Percentiles rank a stretch among this genome's conserved stretches.
Conservation (phyloP, 2,888 invertebrate genomes). For the Drosophila neotestacea region DNA sequence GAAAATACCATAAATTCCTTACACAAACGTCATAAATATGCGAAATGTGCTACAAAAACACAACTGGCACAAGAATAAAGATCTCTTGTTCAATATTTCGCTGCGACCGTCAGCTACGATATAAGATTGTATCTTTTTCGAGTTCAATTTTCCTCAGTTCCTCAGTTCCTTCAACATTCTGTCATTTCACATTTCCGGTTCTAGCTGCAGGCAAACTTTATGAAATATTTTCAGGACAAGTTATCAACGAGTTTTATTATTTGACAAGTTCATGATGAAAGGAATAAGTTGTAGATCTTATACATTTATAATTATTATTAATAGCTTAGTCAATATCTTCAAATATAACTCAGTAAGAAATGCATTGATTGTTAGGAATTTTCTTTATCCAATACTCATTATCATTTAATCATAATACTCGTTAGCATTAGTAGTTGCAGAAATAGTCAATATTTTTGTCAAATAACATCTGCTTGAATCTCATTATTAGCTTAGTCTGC, state of each 20-base stretch:
- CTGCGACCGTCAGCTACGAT: neutral
- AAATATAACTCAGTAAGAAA: too few relatives aligned
- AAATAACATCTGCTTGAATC: neutral
- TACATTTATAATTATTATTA: too few relatives aligned
- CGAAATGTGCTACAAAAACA: neutral
- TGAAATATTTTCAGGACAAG: neutral
- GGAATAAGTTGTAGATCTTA: too few relatives aligned
- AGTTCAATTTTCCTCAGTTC: neutral
- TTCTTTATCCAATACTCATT: neutral
- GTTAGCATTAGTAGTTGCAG: too few relatives aligned
- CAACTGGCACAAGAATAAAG: constrained; percentile 6
- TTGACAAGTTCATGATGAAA: too few relatives aligned
- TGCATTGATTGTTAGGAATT: too few relatives aligned
- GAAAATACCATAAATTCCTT: constrained; percentile 49
- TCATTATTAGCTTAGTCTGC: neutral
- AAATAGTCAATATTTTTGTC: too few relatives aligned
- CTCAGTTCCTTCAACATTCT: neutral
- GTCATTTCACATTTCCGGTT: constrained; percentile 8
- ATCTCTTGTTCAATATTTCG: constrained; percentile 6
- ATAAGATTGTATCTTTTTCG: constrained; percentile 3
- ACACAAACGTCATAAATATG: constrained; percentile 36
- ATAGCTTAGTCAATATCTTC: too few relatives aligned
- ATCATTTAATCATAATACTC: neutral
- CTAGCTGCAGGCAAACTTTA: neutral
- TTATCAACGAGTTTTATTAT: neutral